Evolutionary conservation across 2,888 invertebrate genomes (phyloP), one percentile per base, ranked within the genome.

Genomic region (Schizotus pectinicornis): DNA sequence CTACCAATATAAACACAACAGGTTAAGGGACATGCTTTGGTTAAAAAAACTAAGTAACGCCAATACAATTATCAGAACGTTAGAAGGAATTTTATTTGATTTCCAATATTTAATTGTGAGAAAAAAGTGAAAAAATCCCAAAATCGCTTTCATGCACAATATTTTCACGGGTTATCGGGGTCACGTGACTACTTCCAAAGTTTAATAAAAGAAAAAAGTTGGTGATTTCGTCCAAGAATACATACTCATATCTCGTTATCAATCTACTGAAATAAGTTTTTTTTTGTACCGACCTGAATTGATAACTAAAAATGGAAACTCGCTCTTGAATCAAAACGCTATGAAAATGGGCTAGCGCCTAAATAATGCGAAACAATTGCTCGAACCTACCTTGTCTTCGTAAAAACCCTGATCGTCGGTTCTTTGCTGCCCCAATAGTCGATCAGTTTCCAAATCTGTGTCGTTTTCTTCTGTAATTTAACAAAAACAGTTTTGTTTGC

Each of bases 401-500:
- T 92, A 94, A 81, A 94, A 94, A 58, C 94, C 93, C 78, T 93
- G 92, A 78, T 94, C 94, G 71, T 94, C 94, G n/a, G 94, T 90
- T 67, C 95, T 84, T 79, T 97, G 96, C 77, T 97, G 96, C 11
- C 97, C 96, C 59, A 98, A 85, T 61, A 98, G 82, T 71, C 97
- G 85, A 80, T 98, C 98, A n/a, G 98, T 98, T 82, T 98, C 98
- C 69, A 97, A 87, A 79, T 98, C 98, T 0, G 98, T 98, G 75
- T 98, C 98, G 22, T 95, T 94, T 81, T 95, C 95, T 77, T 91
- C 92, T 86, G 81, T 76, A 74, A 75, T 2, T 22, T 22, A 22
- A 22, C 22, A 52, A 57, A 65, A 62, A 54, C 5, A 22, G 5
- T 22, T 22, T 32, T 35, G 41, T 47, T 55, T 38, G 35, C 42